phyloP scores from a whole-genome alignment of 1,140 invertebrate species.

The Penaeus chinensis region DNA sequence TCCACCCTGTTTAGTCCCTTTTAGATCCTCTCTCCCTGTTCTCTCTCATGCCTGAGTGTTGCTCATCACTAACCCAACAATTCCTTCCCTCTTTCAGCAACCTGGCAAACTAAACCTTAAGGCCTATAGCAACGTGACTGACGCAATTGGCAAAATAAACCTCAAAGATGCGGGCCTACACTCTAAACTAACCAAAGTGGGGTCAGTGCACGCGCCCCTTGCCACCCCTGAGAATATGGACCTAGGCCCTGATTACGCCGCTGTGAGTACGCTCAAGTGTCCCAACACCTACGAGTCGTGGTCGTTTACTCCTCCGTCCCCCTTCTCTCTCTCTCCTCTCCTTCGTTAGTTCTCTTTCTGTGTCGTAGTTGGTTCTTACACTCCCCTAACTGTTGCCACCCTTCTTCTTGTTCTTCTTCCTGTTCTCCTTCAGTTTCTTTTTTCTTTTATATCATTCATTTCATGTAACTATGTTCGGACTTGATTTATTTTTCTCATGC shows the following conservation, averaged over 20 bases:
- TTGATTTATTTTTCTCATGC: no score
- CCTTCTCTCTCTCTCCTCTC: neutral
- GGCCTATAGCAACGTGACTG: constrained; percentile 87
- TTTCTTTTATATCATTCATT: neutral
- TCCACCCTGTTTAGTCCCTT: neutral
- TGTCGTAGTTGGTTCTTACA: neutral
- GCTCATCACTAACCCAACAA: constrained; percentile 59
- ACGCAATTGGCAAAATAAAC: constrained; percentile 84
- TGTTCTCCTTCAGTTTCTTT: neutral
- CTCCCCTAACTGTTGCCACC: neutral
- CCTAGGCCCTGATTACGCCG: constrained; percentile 70
- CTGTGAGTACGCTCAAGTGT: constrained; percentile 62
- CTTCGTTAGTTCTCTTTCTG: neutral
- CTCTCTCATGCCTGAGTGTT: constrained; percentile 48
- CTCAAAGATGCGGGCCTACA: constrained; percentile 70
- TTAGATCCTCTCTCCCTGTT: constrained; percentile 20
- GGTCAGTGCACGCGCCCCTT: constrained; percentile 79
- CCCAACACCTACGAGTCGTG: neutral
- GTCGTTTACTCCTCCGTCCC: neutral
- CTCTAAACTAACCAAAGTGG: constrained; percentile 63
- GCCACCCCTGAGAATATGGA: constrained; percentile 85
- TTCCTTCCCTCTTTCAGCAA: constrained; percentile 73
- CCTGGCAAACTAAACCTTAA: constrained; percentile 91
- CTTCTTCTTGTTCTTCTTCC: neutral
- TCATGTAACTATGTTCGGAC: neutral